These are phyloP conservation scores for Nicator chloris DNA, from an alignment of 2,113 vertebrate species.

Conservation along the genomic window DNA sequence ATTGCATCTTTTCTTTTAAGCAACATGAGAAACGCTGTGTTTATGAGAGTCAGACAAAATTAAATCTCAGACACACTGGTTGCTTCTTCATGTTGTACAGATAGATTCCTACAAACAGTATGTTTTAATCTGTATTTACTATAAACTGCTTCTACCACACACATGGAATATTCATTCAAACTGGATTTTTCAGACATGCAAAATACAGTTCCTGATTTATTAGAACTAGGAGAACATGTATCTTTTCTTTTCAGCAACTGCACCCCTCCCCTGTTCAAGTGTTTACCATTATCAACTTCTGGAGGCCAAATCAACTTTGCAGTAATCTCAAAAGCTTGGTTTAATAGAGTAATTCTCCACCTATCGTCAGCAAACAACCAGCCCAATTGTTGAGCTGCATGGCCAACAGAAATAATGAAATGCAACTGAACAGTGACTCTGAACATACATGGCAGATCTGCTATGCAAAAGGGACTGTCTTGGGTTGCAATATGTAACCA, in stretches of 20 bases:
- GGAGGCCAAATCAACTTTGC: background rate
- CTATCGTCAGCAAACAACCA: background rate
- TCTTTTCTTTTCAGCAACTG: background rate
- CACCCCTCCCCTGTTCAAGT: background rate
- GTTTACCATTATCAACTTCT: background rate
- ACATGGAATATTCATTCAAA: background rate
- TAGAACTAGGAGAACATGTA: background rate
- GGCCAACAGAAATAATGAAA: background rate
- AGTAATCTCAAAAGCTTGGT: background rate
- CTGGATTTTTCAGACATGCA: background rate
- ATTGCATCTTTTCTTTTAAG: background rate
- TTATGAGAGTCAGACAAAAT: background rate
- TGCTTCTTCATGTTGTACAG: background rate
- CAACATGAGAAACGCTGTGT: background rate
- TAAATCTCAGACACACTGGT: background rate
- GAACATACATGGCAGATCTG: fast-evolving
- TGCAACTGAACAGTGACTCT: background rate
- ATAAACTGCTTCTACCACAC: background rate
- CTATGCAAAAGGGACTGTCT: background rate
- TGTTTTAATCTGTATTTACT: background rate
- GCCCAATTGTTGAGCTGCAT: background rate
- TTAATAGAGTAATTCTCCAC: background rate
- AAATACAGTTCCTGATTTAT: background rate
- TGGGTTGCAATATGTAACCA: too few species aligned
- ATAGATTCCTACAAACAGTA: background rate